Evolutionary conservation across 2,797 vertebrate species (phyloP).

Genomic region (Xiphorhynchus erythropygius): DNA sequence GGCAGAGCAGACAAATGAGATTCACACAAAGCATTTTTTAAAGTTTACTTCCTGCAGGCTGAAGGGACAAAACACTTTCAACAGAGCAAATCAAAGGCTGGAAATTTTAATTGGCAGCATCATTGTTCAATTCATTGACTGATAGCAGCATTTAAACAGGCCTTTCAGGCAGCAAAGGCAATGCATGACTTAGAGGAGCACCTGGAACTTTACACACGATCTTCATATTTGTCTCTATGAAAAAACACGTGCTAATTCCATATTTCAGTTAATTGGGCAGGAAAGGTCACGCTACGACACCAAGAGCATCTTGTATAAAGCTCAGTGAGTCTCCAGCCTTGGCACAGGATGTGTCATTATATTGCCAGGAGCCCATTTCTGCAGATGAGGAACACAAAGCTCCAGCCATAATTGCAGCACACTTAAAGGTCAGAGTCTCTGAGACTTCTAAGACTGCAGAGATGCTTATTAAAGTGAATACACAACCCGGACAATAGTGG

Average conservation of each 20-base stretch:
- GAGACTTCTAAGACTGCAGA: conserved; percentile 34
- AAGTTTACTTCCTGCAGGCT: conserved; percentile 20
- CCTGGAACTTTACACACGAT: not conserved
- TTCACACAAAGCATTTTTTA: not conserved
- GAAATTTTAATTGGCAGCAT: conserved; percentile 58
- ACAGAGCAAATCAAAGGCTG: conserved; percentile 49
- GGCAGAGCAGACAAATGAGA: conserved; percentile 32
- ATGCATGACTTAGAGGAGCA: not conserved
- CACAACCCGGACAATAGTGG: not conserved
- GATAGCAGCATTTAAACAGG: conserved; percentile 1
- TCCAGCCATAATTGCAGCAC: conserved; percentile 66
- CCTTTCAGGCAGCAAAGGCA: not conserved
- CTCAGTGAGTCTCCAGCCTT: not conserved
- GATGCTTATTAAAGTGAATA: conserved; percentile 54
- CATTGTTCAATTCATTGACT: conserved; percentile 14
- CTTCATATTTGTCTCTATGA: conserved; percentile 21
- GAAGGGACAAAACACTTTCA: conserved; percentile 1
- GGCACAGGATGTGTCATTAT: conserved; percentile 30
- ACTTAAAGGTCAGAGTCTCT: conserved; percentile 76
- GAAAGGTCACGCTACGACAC: conserved; percentile 59
- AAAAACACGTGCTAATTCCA: conserved; percentile 30
- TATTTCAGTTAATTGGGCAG: conserved; percentile 63
- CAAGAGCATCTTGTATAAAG: conserved; percentile 23
- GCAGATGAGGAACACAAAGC: conserved; percentile 68
- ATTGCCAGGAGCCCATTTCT: conserved; percentile 72